These are phyloP conservation scores for Cryptoprocta ferox DNA, from an alignment of 2,797 vertebrate species.

Conservation along the genomic window DNA sequence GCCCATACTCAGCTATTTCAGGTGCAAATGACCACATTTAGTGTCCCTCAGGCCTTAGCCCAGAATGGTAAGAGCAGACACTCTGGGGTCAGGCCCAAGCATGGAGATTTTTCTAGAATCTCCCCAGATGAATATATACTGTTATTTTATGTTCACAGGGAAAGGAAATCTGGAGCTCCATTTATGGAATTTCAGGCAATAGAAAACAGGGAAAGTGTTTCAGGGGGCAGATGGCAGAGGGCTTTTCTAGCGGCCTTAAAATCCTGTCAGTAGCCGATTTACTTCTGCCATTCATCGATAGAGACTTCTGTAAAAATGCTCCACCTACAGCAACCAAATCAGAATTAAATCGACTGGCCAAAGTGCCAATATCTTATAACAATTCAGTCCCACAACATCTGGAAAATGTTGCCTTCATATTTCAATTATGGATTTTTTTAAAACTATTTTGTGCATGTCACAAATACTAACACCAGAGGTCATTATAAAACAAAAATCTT, in stretches of 20 bases:
- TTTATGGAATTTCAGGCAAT: slow-evolving; percentile 20
- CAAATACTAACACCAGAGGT: slow-evolving; percentile 62
- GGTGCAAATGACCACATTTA: neutral
- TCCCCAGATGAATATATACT: neutral
- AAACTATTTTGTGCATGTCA: neutral
- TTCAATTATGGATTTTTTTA: neutral
- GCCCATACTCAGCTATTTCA: neutral
- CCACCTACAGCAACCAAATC: neutral
- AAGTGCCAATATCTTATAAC: neutral
- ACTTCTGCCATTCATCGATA: neutral
- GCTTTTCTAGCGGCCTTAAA: neutral
- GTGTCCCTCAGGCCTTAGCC: neutral
- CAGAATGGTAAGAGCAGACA: neutral
- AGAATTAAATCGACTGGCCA: neutral
- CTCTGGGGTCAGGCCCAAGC: neutral
- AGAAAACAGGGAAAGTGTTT: neutral
- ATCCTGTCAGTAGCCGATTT: neutral
- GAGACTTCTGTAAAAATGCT: neutral
- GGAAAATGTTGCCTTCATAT: neutral
- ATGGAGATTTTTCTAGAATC: neutral
- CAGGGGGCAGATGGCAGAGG: neutral
- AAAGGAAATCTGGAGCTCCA: neutral
- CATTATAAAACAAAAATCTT: slow-evolving; percentile 46
- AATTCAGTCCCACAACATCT: neutral
- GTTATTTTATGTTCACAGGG: neutral